Evolutionary conservation across 2,797 vertebrate species (phyloP), one percentile per base, ranked within the genome.

Genomic region (Rhinogobio ventralis): DNA sequence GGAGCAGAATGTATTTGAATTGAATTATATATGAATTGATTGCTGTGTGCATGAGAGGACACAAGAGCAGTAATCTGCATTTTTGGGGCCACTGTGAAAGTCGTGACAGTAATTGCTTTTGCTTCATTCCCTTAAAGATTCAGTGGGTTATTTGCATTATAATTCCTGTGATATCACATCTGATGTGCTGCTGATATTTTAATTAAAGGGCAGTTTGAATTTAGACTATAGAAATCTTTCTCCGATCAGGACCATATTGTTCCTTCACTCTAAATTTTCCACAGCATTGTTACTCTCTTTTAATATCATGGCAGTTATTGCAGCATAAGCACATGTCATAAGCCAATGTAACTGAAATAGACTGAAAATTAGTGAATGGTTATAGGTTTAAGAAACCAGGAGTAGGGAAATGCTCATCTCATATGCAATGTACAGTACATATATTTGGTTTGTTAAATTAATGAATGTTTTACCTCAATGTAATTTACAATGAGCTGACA

Each of bases 151-250:
- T 87, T 75, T 64, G 67, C 30, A 64, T 75, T 87, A 83, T 81
- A 81, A 85, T 89, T 79, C 51, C 46, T 79, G 73, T 66, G 81
- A 84, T 86, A 33, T n/a, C 23, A 71, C 82, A 80, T 73, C 84
- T 67, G 81, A 80, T 86, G 76, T 25, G 30, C 84, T 72, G 68
- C 78, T 87, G 75, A 53, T 79, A 80, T 66, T 75, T 79, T 71
- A 76, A 81, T 76, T 64, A 46, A 67, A 76, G 46, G 25, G 17
- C 42, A 74, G 15, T 49, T 82, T 64, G 60, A 82, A 28, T 62
- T 60, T 74, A 78, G 51, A 79, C 73, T 36, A 46, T 23, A 66
- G 55, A 23, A 73, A 36, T 23, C 23, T 11, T 83, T 80, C 19
- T 46, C n/a, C 66, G 36, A 67, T 81, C 72, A 80, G 55, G 45